phyloP scores from a whole-genome alignment of 2,113 vertebrate species.

The Platysteira castanea region DNA sequence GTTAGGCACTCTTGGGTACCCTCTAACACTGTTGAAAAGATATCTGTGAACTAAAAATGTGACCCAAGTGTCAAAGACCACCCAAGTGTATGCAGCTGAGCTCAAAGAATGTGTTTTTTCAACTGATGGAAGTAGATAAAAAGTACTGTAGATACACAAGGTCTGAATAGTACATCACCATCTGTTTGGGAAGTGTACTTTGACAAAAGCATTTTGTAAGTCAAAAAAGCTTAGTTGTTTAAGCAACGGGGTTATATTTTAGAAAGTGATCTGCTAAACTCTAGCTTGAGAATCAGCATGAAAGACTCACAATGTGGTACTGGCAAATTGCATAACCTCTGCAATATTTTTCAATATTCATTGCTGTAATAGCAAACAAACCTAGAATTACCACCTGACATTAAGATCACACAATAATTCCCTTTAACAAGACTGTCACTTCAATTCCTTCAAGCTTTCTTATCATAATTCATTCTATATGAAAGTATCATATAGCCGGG shows the following conservation, averaged over 20 bases:
- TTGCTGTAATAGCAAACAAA: not conserved
- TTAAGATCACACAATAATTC: not conserved
- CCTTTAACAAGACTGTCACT: not conserved
- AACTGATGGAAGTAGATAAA: not conserved
- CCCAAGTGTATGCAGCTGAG: not conserved
- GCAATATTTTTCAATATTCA: not conserved
- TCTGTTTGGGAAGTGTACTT: not conserved
- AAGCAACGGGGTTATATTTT: not conserved
- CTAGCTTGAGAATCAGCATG: not conserved
- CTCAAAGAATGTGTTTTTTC: not conserved
- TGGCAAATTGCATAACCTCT: not conserved
- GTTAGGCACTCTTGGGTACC: not conserved
- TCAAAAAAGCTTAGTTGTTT: not conserved
- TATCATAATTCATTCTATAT: not conserved
- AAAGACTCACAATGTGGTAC: not conserved
- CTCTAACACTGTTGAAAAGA: not conserved
- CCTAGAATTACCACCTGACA: not conserved
- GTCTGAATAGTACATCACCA: not conserved
- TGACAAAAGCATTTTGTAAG: not conserved
- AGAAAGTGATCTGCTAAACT: not conserved
- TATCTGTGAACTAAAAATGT: not conserved
- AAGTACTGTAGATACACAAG: not conserved
- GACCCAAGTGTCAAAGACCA: not conserved
- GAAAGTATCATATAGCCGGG: not conserved
- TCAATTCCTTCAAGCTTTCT: not conserved